Conservation (phyloP, 2,113 vertebrate species). For the Platysteira castanea region DNA sequence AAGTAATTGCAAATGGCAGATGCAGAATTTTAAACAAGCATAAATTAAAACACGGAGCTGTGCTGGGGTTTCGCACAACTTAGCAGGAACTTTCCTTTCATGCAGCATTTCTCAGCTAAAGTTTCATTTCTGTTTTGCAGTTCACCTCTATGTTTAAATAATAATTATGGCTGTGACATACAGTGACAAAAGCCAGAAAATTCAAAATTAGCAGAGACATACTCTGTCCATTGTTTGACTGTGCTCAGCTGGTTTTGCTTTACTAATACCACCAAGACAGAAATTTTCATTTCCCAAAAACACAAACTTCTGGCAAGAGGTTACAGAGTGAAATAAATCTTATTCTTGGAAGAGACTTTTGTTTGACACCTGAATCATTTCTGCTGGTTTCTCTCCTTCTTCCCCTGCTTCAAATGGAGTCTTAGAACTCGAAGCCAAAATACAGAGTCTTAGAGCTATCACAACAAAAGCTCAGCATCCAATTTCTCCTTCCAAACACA, state of each 20-base stretch:
- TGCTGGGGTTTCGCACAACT: neutral
- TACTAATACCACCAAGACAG: constrained; percentile 57
- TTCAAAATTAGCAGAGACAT: constrained; percentile 37
- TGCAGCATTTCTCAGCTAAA: neutral
- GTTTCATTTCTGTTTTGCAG: constrained; percentile 11
- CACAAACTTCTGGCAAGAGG: constrained; percentile 53
- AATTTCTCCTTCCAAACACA: constrained; percentile 38
- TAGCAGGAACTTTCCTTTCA: neutral
- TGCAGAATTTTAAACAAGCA: neutral
- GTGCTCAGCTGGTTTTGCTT: constrained; percentile 64
- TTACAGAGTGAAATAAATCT: constrained; percentile 65
- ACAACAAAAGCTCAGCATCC: constrained; percentile 54
- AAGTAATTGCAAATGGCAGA: neutral
- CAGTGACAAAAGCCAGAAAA: constrained; percentile 60
- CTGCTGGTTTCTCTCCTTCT: constrained; percentile 28
- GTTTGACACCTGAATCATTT: constrained; percentile 68
- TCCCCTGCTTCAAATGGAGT: constrained; percentile 25
- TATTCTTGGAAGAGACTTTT: constrained; percentile 67
- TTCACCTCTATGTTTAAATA: constrained; percentile 38
- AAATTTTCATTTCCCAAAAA: constrained; percentile 55
- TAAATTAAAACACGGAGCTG: neutral
- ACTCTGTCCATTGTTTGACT: constrained; percentile 45
- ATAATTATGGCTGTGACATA: constrained; percentile 11
- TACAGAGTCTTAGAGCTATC: constrained; percentile 25
- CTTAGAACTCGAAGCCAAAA: constrained; percentile 45